Conservation (phyloP, 2,888 invertebrate genomes). For the Lasius platythorax region DNA sequence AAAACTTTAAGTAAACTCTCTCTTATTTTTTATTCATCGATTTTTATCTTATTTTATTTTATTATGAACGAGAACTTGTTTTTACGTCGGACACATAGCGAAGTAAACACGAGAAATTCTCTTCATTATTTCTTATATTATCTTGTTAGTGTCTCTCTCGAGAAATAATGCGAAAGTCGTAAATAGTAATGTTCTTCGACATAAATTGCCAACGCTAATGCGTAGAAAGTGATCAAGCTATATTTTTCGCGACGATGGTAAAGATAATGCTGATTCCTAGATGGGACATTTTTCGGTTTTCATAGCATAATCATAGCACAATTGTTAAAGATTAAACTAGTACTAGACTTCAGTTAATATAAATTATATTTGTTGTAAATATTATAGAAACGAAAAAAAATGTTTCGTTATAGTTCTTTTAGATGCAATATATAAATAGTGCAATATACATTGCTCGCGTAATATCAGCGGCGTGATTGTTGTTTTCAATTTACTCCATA, state of each 20-base stretch:
- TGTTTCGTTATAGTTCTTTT: background rate
- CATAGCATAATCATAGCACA: background rate
- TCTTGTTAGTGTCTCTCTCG: constrained; percentile 11
- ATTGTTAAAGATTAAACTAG: background rate
- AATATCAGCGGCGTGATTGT: background rate
- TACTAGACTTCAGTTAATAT: background rate
- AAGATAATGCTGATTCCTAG: background rate
- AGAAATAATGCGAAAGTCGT: background rate
- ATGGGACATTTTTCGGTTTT: background rate
- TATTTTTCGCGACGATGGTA: background rate
- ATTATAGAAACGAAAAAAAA: background rate
- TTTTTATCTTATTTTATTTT: background rate
- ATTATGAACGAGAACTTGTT: background rate
- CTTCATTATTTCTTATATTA: background rate
- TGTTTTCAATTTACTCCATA: background rate
- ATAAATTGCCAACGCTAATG: constrained; percentile 26
- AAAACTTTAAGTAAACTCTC: background rate
- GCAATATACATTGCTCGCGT: background rate
- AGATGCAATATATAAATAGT: background rate
- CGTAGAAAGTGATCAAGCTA: background rate
- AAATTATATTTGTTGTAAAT: background rate
- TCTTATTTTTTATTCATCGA: background rate
- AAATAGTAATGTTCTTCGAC: constrained; percentile 20
- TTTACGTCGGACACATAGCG: background rate
- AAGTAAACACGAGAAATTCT: background rate